Evolutionary conservation across 2,113 vertebrate genomes (phyloP).

Genomic region (Dipodomys ordii): DNA sequence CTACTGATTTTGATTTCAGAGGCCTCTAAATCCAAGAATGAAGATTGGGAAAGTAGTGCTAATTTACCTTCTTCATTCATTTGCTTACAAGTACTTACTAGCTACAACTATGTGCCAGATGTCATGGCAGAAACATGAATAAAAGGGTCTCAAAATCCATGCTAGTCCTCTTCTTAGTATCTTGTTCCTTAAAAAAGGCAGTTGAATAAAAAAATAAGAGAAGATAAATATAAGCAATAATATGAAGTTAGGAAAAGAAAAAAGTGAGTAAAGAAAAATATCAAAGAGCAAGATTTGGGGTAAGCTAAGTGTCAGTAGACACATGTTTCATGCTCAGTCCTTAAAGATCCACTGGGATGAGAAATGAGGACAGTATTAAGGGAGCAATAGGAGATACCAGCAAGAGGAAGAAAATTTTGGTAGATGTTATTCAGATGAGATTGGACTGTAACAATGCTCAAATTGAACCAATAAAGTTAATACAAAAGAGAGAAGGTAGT

Average conservation of each 20-base stretch:
- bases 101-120: neutral
- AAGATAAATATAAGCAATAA: neutral
- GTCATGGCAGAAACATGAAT: neutral
- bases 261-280: neutral
- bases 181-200: neutral
- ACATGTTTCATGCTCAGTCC: neutral
- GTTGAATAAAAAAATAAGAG: neutral
- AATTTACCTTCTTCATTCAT: neutral
- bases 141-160: neutral
- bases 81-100: neutral
- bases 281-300: neutral
- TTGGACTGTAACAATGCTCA: neutral
- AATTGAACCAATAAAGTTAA: neutral
- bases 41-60: neutral
- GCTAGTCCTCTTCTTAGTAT: neutral
- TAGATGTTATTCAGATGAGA: neutral
- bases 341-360: neutral
- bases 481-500: slow-evolving; percentile 1
- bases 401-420: neutral
- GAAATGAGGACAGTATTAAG: slow-evolving; percentile 16
- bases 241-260: neutral
- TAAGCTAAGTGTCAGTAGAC: neutral
- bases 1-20: neutral
- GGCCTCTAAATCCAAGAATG: neutral
- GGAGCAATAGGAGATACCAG: neutral